Conservation (phyloP, 1,140 invertebrate species). For the Proales similis region DNA sequence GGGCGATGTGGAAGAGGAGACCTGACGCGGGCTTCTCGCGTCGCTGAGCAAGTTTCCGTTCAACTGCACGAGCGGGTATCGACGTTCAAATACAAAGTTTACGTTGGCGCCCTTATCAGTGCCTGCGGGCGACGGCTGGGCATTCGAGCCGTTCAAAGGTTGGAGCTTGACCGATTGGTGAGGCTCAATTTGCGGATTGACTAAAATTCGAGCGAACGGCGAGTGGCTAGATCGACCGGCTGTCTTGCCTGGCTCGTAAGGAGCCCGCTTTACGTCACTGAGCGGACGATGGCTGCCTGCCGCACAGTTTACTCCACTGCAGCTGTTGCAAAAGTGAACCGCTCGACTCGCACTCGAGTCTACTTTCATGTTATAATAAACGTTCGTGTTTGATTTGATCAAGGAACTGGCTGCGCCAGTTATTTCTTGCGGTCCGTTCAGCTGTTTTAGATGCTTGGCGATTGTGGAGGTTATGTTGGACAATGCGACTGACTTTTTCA, state of each 20-base stretch:
- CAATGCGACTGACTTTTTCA: conserved; percentile 20
- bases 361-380: conserved; percentile 36
- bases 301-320: conserved; percentile 18
- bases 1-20: too few relatives aligned
- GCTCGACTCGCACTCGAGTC: conserved; percentile 9
- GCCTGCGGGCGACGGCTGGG: not conserved
- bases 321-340: conserved; percentile 32
- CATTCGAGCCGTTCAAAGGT: too few relatives aligned
- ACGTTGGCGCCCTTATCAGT: not conserved
- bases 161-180: not conserved
- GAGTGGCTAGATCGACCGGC: conserved; percentile 8
- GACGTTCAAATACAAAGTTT: conserved; percentile 35
- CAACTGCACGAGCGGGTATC: conserved; percentile 10
- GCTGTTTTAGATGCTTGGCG: conserved; percentile 8
- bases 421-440: not conserved
- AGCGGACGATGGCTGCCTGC: too few relatives aligned
- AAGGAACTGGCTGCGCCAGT: conserved; percentile 26
- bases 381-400: conserved; percentile 19
- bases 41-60: not conserved
- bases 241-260: too few relatives aligned
- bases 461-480: conserved; percentile 15
- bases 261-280: too few relatives aligned
- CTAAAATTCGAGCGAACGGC: conserved; percentile 15
- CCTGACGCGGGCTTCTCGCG: too few relatives aligned
- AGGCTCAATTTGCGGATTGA: not conserved